phyloP scores from a whole-genome alignment of 1,140 invertebrate genomes.

The Anastrepha obliqua region DNA sequence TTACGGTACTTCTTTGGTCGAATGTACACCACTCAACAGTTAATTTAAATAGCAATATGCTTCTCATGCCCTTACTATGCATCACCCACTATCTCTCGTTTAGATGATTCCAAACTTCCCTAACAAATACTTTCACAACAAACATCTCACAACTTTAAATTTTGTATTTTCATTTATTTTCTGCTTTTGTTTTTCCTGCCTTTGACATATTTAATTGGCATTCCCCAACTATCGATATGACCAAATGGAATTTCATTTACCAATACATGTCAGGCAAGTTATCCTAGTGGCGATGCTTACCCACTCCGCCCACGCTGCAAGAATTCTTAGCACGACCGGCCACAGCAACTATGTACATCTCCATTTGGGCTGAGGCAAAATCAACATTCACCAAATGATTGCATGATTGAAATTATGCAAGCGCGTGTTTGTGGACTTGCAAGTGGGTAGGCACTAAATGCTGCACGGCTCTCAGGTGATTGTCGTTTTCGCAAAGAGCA shows the following conservation, averaged over 20 bases:
- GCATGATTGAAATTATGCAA: conserved; percentile 44
- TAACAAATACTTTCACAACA: no score
- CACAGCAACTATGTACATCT: not conserved
- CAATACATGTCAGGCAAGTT: not conserved
- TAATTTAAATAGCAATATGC: no score
- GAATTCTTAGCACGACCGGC: not conserved
- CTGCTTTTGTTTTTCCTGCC: no score
- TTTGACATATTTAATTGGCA: not conserved
- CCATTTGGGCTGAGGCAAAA: conserved; percentile 7
- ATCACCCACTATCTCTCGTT: no score
- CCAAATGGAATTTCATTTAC: conserved; percentile 26
- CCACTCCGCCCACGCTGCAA: not conserved
- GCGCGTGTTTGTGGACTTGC: not conserved
- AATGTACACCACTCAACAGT: no score
- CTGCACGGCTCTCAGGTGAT: not conserved
- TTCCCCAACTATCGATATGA: not conserved
- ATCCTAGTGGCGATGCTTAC: not conserved
- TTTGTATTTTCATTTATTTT: no score
- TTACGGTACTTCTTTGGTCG: no score
- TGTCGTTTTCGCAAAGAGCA: not conserved
- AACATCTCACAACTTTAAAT: no score
- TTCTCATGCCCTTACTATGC: no score
- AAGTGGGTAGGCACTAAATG: not conserved
- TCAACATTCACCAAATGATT: conserved; percentile 41
- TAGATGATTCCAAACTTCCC: no score